phyloP scores from a whole-genome alignment of 2,888 invertebrate species.

The Altica lythri region DNA sequence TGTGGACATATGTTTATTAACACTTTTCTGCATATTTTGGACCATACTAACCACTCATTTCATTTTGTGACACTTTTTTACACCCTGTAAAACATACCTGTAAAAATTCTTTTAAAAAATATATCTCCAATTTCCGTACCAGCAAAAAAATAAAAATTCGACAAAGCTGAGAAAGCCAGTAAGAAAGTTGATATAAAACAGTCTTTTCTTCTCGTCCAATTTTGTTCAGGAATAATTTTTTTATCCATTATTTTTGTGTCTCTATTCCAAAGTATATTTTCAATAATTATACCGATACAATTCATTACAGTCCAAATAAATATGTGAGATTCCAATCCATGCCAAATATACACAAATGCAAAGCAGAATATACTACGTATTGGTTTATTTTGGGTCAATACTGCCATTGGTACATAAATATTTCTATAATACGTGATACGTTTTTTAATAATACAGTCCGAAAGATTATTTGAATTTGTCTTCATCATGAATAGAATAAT shows the following conservation, averaged over 20 bases:
- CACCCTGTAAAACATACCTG: slow-evolving; percentile 59
- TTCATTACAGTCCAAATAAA: slow-evolving; percentile 89
- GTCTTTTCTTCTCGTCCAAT: slow-evolving; percentile 65
- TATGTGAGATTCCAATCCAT: slow-evolving; percentile 77
- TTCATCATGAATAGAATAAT: too few relatives aligned
- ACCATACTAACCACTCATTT: slow-evolving; percentile 6
- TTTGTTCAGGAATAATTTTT: slow-evolving; percentile 8
- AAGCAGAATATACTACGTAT: slow-evolving; percentile 78
- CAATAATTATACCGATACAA: slow-evolving; percentile 76
- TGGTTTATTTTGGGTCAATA: slow-evolving; percentile 63
- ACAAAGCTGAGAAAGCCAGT: slow-evolving; percentile 78
- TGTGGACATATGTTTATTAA: background rate
- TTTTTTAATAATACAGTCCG: background rate
- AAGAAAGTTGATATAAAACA: slow-evolving; percentile 72
- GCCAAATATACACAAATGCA: slow-evolving; percentile 88
- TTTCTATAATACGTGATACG: slow-evolving; percentile 62
- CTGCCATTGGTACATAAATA: slow-evolving; percentile 72
- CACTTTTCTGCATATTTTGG: background rate
- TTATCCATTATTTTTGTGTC: background rate
- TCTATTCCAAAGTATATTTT: slow-evolving; percentile 52
- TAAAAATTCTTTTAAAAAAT: slow-evolving; percentile 66
- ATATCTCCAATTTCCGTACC: slow-evolving; percentile 74
- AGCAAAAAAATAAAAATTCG: slow-evolving; percentile 87
- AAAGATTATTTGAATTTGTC: too few relatives aligned
- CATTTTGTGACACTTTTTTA: background rate